Evolutionary conservation across 2,797 vertebrate genomes (phyloP).

Genomic region (Xenops minutus): DNA sequence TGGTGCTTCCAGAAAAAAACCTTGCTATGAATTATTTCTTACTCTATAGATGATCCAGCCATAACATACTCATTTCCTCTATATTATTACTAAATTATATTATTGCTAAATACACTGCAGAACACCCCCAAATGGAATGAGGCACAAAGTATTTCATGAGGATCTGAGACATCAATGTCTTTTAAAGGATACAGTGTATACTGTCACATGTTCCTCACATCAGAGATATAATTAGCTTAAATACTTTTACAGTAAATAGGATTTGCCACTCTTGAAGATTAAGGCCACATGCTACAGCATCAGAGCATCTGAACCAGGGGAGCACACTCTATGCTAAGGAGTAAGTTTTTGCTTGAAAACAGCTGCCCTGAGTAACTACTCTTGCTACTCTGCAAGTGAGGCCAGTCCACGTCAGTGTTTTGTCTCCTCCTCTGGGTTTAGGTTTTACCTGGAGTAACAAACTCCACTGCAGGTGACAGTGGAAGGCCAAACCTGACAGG

Average conservation of each 20-base stretch:
- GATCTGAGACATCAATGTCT: constrained; percentile 8
- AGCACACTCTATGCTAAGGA: background rate
- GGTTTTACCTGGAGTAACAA: background rate
- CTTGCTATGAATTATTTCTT: background rate
- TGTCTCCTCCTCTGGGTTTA: background rate
- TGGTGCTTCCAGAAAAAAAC: background rate
- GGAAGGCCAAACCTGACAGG: background rate
- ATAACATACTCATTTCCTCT: background rate
- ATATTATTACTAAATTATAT: background rate
- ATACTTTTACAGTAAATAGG: constrained; percentile 71
- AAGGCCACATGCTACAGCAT: constrained; percentile 50
- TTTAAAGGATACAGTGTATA: constrained; percentile 41
- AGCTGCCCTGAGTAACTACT: background rate
- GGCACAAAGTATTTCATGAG: background rate
- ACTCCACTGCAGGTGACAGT: background rate
- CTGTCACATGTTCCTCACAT: constrained; percentile 58
- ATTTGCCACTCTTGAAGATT: constrained; percentile 66
- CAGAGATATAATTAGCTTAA: constrained; percentile 73
- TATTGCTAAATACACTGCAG: background rate
- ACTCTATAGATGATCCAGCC: background rate
- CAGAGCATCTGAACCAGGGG: background rate
- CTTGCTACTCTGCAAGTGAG: background rate
- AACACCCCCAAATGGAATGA: background rate
- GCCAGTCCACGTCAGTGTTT: background rate
- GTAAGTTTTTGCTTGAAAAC: background rate